Evolutionary conservation across 2,888 invertebrate species (phyloP), one percentile per base, ranked within the genome.

Genomic region (Polymixis lichenea): DNA sequence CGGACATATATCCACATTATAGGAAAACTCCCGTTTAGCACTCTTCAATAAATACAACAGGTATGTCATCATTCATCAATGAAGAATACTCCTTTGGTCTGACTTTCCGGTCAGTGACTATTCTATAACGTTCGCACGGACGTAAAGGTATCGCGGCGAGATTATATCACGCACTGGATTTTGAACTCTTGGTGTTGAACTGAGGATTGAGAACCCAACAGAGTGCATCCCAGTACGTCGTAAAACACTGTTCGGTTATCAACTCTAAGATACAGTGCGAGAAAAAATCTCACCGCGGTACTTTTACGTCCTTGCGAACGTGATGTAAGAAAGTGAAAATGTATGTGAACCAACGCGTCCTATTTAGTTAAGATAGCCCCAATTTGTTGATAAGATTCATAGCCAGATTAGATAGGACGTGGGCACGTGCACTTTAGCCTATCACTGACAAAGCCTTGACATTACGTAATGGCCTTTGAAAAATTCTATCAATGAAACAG

Each of bases 351-450:
- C 19, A 22, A 11, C n/a, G 11, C 5, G 43, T 32, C 15, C 22
- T 38, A 22, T 72, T 46, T n/a, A 32, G 19, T 15, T 56, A 32
- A 25, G 46, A 73, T 25, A 73, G 22, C 17, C 56, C 7, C 55
- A 38, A 58, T 58, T 49, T 25, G 11, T 32, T 25, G 73, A 73
- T 75, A 73, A 73, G 58, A 51, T 51, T 58, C 43, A 75, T 75
- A 61, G 11, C 25, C 17, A 62, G 77, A 75, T 75, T 55, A 77
- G 76, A 75, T 76, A 51, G 1, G 13, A 19, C 60, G 53, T 32
- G 5, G 9, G n/a, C n/a, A 46, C 17, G 28, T 32, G 28, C 51
- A n/a, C 22, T 74, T 74, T 17, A 60, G 28, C 43, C 51, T 75
- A 19, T 53, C 43, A 58, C 46, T 38, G 1, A 2, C 1, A 9